Percentiles rank a stretch among this genome's conserved stretches.
Evolutionary conservation across 1,140 invertebrate genomes (phyloP).

Genomic region (Zelostemma sp.): DNA sequence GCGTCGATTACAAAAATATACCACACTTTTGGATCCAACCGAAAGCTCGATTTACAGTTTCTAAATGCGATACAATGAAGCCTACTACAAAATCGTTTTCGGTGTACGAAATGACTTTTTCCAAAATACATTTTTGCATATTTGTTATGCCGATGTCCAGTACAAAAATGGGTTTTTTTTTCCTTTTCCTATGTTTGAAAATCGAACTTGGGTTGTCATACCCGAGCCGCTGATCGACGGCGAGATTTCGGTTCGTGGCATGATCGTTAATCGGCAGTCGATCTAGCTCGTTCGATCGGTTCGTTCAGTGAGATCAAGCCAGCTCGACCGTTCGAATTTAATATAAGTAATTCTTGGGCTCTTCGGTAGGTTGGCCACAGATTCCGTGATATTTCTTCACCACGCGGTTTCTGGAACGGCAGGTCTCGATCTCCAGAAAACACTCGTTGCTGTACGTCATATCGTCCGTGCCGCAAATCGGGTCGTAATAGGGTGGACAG

Average conservation of each 20-base stretch:
- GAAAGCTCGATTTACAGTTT: not conserved
- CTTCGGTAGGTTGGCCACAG: slow-evolving; percentile 77
- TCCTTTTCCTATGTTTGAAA: not conserved
- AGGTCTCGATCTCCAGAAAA: slow-evolving; percentile 91
- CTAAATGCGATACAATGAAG: too few relatives aligned
- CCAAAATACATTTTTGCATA: not conserved
- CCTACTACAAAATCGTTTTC: too few relatives aligned
- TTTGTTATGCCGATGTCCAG: not conserved
- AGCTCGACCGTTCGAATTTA: slow-evolving; percentile 52
- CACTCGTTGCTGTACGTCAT: slow-evolving; percentile 94
- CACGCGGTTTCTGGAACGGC: slow-evolving; percentile 80
- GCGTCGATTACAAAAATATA: slow-evolving; percentile 15
- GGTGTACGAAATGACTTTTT: too few relatives aligned
- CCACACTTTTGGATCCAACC: slow-evolving; percentile 3
- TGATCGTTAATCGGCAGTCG: not conserved
- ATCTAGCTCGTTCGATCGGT: slow-evolving; percentile 13
- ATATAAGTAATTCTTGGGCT: slow-evolving; percentile 80
- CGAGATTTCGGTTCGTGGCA: not conserved
- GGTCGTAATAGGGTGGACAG: slow-evolving; percentile 87
- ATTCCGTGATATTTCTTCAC: slow-evolving; percentile 76
- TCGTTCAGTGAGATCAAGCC: slow-evolving; percentile 31
- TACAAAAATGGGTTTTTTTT: not conserved
- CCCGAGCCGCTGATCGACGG: slow-evolving; percentile 1
- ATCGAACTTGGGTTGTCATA: not conserved
- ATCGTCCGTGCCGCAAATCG: slow-evolving; percentile 89